A percentile compares a stretch with the other conserved stretches of the same genome.
These are phyloP conservation scores for Caenorhabditis plicata DNA, from an alignment of 2,888 invertebrate genomes.

Conservation along the genomic window DNA sequence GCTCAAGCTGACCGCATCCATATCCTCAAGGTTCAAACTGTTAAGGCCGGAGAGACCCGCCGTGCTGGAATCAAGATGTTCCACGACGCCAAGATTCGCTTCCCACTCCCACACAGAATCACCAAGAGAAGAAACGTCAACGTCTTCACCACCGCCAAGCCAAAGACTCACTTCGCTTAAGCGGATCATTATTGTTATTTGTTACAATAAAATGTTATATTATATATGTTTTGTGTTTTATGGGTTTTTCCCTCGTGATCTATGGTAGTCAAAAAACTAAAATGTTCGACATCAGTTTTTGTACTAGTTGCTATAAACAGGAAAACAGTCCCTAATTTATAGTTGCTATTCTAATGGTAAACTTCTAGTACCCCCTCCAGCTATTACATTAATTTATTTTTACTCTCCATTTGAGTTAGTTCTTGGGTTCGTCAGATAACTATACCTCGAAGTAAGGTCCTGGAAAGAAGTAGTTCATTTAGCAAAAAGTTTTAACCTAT, in stretches of 20 bases:
- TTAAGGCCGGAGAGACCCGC: conserved; percentile 84
- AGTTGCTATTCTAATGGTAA: not conserved
- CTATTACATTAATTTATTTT: no score
- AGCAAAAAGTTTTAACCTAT: no score
- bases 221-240: not conserved
- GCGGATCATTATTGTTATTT: conserved; percentile 38
- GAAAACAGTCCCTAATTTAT: not conserved
- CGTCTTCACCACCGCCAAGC: conserved; percentile 70
- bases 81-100: conserved; percentile 90
- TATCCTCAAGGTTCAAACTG: conserved; percentile 85
- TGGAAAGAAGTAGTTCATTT: no score
- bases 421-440: no score
- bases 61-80: conserved; percentile 95
- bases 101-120: conserved; percentile 82
- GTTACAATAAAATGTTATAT: conserved; percentile 44
- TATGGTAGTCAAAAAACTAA: not conserved
- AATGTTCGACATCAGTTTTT: not conserved
- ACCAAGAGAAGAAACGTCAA: conserved; percentile 69
- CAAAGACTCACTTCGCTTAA: conserved; percentile 68
- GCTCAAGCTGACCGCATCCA: conserved; percentile 95
- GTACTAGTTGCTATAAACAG: no score
- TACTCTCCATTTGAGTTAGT: no score
- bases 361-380: no score
- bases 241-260: not conserved
- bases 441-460: no score